These are phyloP conservation scores for Lordiphosa stackelbergi DNA, from an alignment of 1,140 invertebrate genomes.

Conservation along the genomic window DNA sequence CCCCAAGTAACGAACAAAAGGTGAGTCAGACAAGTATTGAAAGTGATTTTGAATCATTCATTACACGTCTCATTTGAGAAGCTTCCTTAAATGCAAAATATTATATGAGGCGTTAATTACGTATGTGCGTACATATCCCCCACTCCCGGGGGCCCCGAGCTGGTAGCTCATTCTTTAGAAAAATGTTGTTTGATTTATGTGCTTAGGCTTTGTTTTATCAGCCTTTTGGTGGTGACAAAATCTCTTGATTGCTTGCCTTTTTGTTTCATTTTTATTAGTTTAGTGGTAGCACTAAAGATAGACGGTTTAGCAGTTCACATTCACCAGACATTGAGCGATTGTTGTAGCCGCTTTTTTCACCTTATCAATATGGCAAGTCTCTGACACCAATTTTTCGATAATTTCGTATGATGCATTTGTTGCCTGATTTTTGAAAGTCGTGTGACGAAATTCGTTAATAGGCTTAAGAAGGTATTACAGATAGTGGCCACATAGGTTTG, in stretches of 20 bases:
- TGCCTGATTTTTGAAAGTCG: constrained; percentile 13
- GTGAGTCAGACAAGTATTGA: constrained; percentile 32
- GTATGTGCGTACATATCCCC: background rate
- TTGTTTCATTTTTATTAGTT: constrained; percentile 8
- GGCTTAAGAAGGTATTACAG: constrained; percentile 4
- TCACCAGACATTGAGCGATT: constrained; percentile 16
- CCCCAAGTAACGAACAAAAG: background rate
- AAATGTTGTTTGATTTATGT: constrained; percentile 12
- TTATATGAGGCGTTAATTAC: background rate
- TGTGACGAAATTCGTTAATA: constrained; percentile 20
- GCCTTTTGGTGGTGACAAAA: constrained; percentile 18
- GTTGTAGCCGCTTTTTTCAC: background rate
- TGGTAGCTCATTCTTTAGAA: background rate
- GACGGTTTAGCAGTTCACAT: constrained; percentile 1
- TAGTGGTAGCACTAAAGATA: constrained; percentile 25
- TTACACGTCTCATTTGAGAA: constrained; percentile 27
- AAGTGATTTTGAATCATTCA: constrained; percentile 36
- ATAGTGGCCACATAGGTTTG: background rate
- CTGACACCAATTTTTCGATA: constrained; percentile 9
- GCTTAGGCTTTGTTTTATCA: constrained; percentile 41
- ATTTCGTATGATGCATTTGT: background rate
- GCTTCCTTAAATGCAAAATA: constrained; percentile 31
- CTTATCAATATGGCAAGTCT: constrained; percentile 31
- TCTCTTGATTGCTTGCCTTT: constrained; percentile 37
- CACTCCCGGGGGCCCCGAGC: too few relatives aligned